Base-by-base conservation (phyloP, 2,797 vertebrate genomes). In the Epinephelus awoara region DNA sequence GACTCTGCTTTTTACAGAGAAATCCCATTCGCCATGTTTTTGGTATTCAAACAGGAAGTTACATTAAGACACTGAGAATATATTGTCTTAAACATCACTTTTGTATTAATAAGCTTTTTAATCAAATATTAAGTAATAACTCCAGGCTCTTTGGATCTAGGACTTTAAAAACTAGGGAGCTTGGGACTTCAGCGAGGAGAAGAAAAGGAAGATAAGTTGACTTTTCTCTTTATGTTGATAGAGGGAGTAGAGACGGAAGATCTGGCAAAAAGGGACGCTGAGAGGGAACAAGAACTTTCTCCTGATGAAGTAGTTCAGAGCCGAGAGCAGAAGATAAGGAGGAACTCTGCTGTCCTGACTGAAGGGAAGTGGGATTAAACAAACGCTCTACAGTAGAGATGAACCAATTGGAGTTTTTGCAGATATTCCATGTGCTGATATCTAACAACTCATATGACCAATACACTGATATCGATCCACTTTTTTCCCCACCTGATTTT, bases 1-100 rank as follows among this genome's bases (percentile, higher is more conserved):
- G 51, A 68, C 7, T 9, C 23, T 21, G 55, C 13, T 34, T 14
- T 47, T 42, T 29, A 19, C 6, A 14, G n/a, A 21, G 12, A 47
- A 25, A 51, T 17, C 23, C 40, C 51, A 4, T 14, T 44, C 23
- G 9, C 21, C 23, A 10, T 47, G 54, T 68, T 54, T 27, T 19
- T 14, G 3, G 2, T 29, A 21, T 21, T 51, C 17, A 7, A 47
- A 68, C 7, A 23, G 8, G 2, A 5, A 34, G 25, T 42, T 15
- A 21, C 44, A 40, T 13, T 23, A 38, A 72, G 61, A 42, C 19
- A 50, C 0, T 10, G 13, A 69, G 18, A 38, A 17, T 50, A 5
- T 7, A 34, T 57, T 50, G 11, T 77, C 14, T 47, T 17, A 40
- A 63, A 50, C 21, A 68, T 64, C 15, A 34, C 21, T 46, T 61